A percentile compares a stretch with the other conserved stretches of the same genome.
These are phyloP conservation scores for Pterocles gutturalis DNA, from an alignment of 2,113 vertebrate species.

Conservation along the genomic window DNA sequence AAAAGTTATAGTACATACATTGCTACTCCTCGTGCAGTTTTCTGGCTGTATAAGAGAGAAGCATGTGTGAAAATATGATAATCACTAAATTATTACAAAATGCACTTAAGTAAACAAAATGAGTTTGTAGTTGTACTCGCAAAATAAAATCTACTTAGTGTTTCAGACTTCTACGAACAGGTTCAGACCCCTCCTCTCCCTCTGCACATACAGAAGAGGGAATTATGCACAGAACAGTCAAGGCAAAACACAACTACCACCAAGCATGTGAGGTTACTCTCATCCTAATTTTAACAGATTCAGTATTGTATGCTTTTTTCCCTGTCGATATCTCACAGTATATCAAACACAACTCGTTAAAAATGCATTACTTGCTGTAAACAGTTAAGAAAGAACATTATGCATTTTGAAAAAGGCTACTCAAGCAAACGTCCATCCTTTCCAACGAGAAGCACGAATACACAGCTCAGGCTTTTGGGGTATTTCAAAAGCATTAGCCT, in stretches of 20 bases:
- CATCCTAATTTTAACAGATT: not conserved
- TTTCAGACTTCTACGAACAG: not conserved
- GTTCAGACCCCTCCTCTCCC: not conserved
- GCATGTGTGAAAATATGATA: not conserved
- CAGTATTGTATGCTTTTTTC: not conserved
- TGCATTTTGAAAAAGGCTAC: not conserved
- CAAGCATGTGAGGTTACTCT: not conserved
- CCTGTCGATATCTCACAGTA: not conserved
- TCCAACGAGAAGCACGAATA: not conserved
- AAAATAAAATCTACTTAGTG: conserved; percentile 3
- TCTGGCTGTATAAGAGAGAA: not conserved
- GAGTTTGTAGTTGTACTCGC: not conserved
- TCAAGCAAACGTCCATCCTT: not conserved
- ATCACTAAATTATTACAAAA: not conserved
- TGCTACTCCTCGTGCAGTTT: not conserved
- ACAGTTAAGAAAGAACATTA: not conserved
- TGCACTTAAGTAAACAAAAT: not conserved
- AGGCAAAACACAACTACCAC: not conserved
- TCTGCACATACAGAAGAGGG: not conserved
- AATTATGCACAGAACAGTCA: not conserved
- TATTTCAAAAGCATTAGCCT: not conserved
- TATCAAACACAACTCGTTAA: not conserved
- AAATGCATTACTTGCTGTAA: not conserved
- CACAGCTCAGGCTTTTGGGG: not conserved
- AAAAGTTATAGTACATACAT: not conserved